Evolutionary conservation across 2,113 vertebrate genomes (phyloP).

Genomic region (Glareola pratincola): DNA sequence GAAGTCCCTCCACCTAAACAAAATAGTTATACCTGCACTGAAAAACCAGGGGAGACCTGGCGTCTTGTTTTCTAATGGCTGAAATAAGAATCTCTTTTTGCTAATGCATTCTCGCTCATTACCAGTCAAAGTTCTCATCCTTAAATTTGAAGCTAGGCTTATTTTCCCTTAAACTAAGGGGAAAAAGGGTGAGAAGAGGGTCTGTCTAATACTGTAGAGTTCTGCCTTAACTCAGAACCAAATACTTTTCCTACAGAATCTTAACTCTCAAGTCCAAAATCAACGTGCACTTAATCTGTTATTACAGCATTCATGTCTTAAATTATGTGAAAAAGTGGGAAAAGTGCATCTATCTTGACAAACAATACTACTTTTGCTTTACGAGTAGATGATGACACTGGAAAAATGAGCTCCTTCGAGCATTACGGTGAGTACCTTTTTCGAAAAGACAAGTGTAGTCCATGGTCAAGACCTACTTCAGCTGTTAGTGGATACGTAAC

Average conservation of each 20-base stretch:
- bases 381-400: neutral
- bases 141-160: neutral
- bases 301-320: neutral
- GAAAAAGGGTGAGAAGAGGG: neutral
- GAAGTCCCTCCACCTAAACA: neutral
- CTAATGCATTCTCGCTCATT: neutral
- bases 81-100: neutral
- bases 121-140: neutral
- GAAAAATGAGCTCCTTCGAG: neutral
- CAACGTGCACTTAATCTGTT: neutral
- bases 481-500: rapidly evolving
- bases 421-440: neutral
- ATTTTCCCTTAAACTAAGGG: neutral
- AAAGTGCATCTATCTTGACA: neutral
- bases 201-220: neutral
- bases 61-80: neutral
- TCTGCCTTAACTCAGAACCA: neutral
- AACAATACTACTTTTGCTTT: neutral
- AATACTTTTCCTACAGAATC: neutral
- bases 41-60: neutral
- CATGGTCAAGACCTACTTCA: neutral
- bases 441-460: neutral
- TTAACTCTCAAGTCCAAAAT: neutral
- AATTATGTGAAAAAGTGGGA: neutral
- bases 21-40: neutral